These are phyloP conservation scores for Mimas tiliae DNA, from an alignment of 2,888 invertebrate genomes.

Conservation along the genomic window DNA sequence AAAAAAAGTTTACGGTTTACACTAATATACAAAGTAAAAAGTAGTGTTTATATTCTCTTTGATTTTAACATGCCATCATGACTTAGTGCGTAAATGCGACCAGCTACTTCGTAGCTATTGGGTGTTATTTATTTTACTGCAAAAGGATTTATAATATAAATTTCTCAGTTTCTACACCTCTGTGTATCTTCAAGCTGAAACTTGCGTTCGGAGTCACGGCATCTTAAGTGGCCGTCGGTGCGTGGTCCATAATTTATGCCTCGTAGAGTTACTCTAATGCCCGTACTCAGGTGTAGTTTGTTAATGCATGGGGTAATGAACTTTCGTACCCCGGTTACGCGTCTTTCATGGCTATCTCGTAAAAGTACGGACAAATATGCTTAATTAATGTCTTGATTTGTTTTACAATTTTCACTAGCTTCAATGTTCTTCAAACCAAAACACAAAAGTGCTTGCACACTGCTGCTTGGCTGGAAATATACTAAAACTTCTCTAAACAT, in stretches of 20 bases:
- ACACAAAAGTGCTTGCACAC: too few relatives aligned
- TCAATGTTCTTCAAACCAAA: too few relatives aligned
- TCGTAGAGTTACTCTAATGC: conserved; percentile 17
- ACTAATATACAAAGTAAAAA: too few relatives aligned
- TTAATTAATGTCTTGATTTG: neutral
- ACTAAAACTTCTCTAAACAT: too few relatives aligned
- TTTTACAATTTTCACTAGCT: too few relatives aligned
- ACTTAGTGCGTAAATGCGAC: too few relatives aligned
- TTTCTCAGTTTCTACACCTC: neutral
- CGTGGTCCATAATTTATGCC: conserved; percentile 22
- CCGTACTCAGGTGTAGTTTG: conserved; percentile 21
- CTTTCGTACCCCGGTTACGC: neutral
- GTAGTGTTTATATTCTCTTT: too few relatives aligned
- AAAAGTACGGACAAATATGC: neutral
- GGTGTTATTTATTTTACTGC: too few relatives aligned
- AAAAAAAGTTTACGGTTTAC: too few relatives aligned
- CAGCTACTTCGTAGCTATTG: too few relatives aligned
- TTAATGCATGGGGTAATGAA: conserved; percentile 24
- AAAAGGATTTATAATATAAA: neutral
- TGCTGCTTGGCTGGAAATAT: too few relatives aligned
- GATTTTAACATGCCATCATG: too few relatives aligned
- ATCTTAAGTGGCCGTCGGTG: conserved; percentile 22
- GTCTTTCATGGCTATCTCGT: neutral
- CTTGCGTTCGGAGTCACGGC: conserved; percentile 21
- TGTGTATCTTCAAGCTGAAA: conserved; percentile 2